Conservation (phyloP, 2,797 vertebrate species). For the Hephaestus fuliginosus region DNA sequence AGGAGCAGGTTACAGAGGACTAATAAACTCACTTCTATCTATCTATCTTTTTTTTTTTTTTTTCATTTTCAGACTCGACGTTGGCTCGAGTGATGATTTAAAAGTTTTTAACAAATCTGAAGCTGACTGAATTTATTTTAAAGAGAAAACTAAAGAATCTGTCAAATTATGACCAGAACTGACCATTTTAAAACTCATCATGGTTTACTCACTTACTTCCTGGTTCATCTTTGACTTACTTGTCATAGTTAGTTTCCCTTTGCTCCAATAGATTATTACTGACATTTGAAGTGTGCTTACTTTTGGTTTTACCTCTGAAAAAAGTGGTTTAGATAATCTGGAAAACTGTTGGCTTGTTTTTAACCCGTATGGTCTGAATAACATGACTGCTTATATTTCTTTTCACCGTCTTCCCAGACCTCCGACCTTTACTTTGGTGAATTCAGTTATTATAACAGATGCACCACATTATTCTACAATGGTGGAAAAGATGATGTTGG, state of each 20-base stretch:
- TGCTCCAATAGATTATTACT: background rate
- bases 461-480: no score
- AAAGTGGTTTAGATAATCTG: background rate
- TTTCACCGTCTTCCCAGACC: background rate
- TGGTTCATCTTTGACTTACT: background rate
- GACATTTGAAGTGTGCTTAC: background rate
- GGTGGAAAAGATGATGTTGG: no score
- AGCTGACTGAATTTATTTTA: background rate
- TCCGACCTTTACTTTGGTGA: background rate
- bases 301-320: background rate
- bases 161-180: no score
- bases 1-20: no score
- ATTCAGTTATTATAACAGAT: background rate
- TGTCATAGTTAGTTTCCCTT: background rate
- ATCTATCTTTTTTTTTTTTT: no score
- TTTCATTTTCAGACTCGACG: no score
- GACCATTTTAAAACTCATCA: no score
- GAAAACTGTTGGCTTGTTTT: background rate
- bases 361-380: background rate
- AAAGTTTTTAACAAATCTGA: background rate
- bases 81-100: no score
- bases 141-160: background rate
- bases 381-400: background rate
- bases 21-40: no score
- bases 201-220: background rate